These are phyloP conservation scores for Mesochorus sp. DNA, from an alignment of 2,888 invertebrate species.

Conservation along the genomic window DNA sequence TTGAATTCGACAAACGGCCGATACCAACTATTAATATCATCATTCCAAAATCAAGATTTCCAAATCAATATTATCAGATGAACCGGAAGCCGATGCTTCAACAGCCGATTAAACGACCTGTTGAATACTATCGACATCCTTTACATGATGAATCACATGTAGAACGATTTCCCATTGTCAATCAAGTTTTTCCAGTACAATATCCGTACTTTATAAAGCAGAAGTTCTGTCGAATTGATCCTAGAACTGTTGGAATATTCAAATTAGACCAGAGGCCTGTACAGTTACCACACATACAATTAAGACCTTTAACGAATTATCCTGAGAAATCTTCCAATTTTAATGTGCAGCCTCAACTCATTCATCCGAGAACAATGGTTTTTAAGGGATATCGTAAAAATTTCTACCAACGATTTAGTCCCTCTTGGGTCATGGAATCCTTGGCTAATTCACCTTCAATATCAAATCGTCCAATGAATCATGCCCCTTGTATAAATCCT, in stretches of 20 bases:
- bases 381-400: neutral
- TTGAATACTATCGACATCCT: neutral
- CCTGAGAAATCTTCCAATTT: neutral
- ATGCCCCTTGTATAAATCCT: constrained; percentile 2
- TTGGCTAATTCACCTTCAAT: neutral
- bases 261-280: neutral
- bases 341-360: neutral
- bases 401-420: neutral
- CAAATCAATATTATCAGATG: neutral
- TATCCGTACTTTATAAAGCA: neutral
- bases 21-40: neutral
- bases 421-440: neutral
- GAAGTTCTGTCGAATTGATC: neutral
- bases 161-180: neutral
- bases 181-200: neutral
- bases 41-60: neutral
- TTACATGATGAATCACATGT: neutral
- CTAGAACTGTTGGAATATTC: neutral
- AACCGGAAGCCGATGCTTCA: neutral
- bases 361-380: neutral
- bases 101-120: neutral
- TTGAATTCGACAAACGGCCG: neutral
- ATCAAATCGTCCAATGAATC: neutral
- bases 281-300: neutral
- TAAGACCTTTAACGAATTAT: neutral